Base-by-base conservation (phyloP, 2,888 invertebrate species). In the Epirrhoe tristata region DNA sequence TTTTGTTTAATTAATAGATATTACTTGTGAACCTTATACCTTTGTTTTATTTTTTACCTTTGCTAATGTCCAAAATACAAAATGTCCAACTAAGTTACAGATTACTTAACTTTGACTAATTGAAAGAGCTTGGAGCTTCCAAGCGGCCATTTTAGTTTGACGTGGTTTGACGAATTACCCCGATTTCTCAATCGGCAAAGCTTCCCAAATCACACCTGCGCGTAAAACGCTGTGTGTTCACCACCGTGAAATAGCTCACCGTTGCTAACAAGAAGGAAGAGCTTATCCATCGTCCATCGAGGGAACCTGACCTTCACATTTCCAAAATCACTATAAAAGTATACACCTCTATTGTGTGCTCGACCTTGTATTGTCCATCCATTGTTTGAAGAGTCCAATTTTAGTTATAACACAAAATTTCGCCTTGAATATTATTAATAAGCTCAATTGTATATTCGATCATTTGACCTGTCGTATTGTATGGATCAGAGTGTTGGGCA, bases 341-440 rank as follows among this genome's bases (percentile, higher is more conserved):
- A 46, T 14, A 8, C 8, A 70, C 72, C 76, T 73, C 89, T 81
- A 90, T 90, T 91, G 91, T 90, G 77, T 81, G 67, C 58, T 43
- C 72, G 84, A 78, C 88, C 87, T 86, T 86, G 84, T 71, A 67
- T 63, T 72, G 64, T 71, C 77, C 73, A 75, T 63, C 85, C 77
- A 88, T 88, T 88, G 87, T 88, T 85, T 72, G 77, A 73, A 70
- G 77, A 86, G 86, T 86, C 87, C 79, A 87, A 86, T 87, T 87
- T 89, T 88, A 74, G 85, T 80, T 79, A 70, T 83, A 86, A 86
- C 85, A 86, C 82, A 80, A 82, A 86, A 87, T 86, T 89, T 89
- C 83, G 86, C 90, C 91, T 90, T 91, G 89, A 77, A 83, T 86
- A 87, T 86, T 83, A 87, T 86, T 83, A 86, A 81, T 78, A 79